Conservation (phyloP, 2,888 invertebrate species). For the Drosophila antonietae region DNA sequence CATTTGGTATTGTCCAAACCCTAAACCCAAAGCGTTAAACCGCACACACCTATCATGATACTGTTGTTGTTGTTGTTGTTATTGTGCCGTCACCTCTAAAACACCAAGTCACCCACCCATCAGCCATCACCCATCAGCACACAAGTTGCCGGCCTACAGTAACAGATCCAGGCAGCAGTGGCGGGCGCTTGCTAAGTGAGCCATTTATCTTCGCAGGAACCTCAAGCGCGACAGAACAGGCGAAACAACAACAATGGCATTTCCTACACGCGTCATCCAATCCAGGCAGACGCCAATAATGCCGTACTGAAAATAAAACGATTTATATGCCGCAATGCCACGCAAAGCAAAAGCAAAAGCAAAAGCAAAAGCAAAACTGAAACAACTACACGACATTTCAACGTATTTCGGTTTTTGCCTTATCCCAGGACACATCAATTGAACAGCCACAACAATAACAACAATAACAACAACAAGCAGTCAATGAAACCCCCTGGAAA, state of each 20-base stretch:
- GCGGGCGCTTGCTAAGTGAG: conserved; percentile 80
- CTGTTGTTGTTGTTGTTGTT: conserved; percentile 37
- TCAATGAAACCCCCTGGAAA: conserved; percentile 68
- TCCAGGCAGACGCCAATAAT: conserved; percentile 75
- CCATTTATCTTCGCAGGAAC: conserved; percentile 84
- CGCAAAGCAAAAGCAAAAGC: conserved; percentile 54
- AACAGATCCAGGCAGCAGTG: conserved; percentile 33
- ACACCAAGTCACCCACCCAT: conserved; percentile 20
- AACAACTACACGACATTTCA: conserved; percentile 58
- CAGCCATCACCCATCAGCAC: conserved; percentile 1
- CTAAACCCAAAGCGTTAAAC: conserved; percentile 69
- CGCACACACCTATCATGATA: conserved; percentile 76
- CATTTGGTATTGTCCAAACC: conserved; percentile 38
- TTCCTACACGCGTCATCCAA: conserved; percentile 75
- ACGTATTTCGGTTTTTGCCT: conserved; percentile 49
- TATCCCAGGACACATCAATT: conserved; percentile 76
- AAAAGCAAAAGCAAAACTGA: conserved; percentile 34
- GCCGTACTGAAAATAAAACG: conserved; percentile 74
- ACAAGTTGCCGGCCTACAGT: conserved; percentile 24
- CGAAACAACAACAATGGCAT: conserved; percentile 62
- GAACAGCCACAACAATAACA: conserved; percentile 51
- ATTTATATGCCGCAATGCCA: conserved; percentile 79
- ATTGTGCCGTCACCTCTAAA: conserved; percentile 56
- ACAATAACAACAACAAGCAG: conserved; percentile 45
- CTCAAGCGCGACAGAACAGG: conserved; percentile 73